Percentiles rank a stretch among this genome's conserved stretches.
Evolutionary conservation across 2,797 vertebrate genomes (phyloP).

Genomic region (Anguilla obscura): DNA sequence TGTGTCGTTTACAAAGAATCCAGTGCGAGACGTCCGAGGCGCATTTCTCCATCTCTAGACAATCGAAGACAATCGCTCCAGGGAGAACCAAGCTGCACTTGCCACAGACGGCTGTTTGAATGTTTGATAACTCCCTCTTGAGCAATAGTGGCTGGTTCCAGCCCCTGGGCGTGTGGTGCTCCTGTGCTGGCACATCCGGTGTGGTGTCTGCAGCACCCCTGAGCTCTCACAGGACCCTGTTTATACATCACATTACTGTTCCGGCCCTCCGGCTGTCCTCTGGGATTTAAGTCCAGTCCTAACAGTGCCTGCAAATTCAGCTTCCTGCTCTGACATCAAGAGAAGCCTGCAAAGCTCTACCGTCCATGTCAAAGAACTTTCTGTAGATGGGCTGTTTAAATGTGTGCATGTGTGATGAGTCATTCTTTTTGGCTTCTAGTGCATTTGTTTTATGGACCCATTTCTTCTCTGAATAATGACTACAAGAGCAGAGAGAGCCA

Average conservation of each 20-base stretch:
- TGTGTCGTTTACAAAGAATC: neutral
- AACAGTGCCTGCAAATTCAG: neutral
- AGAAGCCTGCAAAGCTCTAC: neutral
- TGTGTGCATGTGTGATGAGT: neutral
- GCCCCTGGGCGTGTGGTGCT: neutral
- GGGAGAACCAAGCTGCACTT: neutral
- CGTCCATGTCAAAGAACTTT: neutral
- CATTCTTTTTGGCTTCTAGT: slow-evolving; percentile 1
- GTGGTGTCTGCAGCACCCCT: neutral
- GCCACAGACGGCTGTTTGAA: neutral
- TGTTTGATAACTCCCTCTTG: neutral
- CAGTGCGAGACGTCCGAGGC: neutral
- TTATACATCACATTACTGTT: neutral
- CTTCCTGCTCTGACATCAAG: neutral
- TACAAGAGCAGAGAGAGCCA: neutral
- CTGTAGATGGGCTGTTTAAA: neutral
- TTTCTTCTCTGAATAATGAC: neutral
- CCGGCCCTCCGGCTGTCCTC: neutral
- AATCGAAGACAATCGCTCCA: neutral
- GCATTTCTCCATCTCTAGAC: no score
- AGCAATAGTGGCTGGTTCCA: neutral
- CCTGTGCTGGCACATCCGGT: neutral
- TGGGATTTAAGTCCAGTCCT: neutral
- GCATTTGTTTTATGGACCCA: neutral
- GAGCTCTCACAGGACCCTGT: neutral